phyloP scores from a whole-genome alignment of 2,797 vertebrate genomes.

The Melanotaenia nigrans region DNA sequence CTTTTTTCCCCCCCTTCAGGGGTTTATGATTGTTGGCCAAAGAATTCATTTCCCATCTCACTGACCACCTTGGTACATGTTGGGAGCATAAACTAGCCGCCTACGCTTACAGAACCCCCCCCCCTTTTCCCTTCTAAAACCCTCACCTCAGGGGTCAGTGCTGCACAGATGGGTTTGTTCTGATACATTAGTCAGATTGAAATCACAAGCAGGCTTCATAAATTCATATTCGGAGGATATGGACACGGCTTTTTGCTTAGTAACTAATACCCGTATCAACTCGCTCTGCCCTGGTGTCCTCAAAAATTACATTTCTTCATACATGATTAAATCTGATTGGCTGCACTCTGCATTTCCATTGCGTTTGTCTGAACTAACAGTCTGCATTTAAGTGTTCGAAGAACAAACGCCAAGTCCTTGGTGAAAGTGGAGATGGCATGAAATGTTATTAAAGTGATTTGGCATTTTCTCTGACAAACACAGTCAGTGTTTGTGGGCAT shows the following conservation, averaged over 20 bases:
- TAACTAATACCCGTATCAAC: conserved; percentile 77
- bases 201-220: conserved; percentile 82
- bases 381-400: conserved; percentile 57
- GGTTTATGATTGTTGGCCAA: conserved; percentile 30
- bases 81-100: conserved; percentile 53
- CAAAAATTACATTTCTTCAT: conserved; percentile 82
- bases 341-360: conserved; percentile 73
- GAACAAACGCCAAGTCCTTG: conserved; percentile 62
- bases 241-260: conserved; percentile 77
- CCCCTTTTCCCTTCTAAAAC: conserved; percentile 33
- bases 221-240: conserved; percentile 76
- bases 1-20: conserved; percentile 13
- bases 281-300: conserved; percentile 77
- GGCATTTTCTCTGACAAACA: conserved; percentile 76
- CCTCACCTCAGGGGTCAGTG: conserved; percentile 77
- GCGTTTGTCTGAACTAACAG: conserved; percentile 77
- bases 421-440: conserved; percentile 78
- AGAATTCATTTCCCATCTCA: conserved; percentile 44
- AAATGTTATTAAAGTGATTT: conserved; percentile 79
- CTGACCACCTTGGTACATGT: conserved; percentile 47
- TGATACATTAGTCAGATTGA: conserved; percentile 85
- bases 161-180: conserved; percentile 84
- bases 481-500: conserved; percentile 65
- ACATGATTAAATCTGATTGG: conserved; percentile 83
- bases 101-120: conserved; percentile 45